Conservation (phyloP, 92 coral and sea anemone species). For the Isaurus tuberculatus region DNA sequence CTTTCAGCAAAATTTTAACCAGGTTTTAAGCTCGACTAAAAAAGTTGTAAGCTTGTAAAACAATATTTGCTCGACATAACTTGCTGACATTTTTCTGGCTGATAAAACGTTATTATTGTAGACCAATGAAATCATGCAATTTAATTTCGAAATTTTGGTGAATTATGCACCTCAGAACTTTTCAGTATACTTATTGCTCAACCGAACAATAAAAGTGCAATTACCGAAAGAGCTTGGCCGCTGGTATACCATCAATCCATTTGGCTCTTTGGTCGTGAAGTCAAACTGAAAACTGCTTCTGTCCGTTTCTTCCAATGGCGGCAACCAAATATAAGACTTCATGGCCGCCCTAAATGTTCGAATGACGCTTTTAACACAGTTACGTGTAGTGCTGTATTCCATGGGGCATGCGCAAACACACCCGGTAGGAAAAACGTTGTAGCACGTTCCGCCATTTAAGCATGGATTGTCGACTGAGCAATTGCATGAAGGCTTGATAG, state of each 20-base stretch:
- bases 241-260: constrained; percentile 90
- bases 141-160: no score
- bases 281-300: constrained; percentile 78
- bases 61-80: no score
- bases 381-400: constrained; percentile 66
- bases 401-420: constrained; percentile 84
- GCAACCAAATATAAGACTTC: constrained; percentile 88
- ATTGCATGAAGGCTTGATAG: constrained; percentile 43
- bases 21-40: no score
- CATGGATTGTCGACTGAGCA: constrained; percentile 80
- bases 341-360: constrained; percentile 72
- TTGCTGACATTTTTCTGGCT: no score
- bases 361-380: constrained; percentile 83
- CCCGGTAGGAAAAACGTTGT: constrained; percentile 77
- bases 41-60: no score
- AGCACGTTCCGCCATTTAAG: constrained; percentile 78
- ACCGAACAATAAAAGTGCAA: no score
- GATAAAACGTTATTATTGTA: no score
- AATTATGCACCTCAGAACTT: no score
- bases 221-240: constrained; percentile 75
- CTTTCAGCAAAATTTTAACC: no score
- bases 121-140: no score
- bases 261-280: constrained; percentile 75
- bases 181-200: no score
- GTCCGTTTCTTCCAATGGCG: constrained; percentile 60